These are phyloP conservation scores for Rhingia campestris DNA, from an alignment of 2,888 invertebrate genomes.

Conservation along the genomic window DNA sequence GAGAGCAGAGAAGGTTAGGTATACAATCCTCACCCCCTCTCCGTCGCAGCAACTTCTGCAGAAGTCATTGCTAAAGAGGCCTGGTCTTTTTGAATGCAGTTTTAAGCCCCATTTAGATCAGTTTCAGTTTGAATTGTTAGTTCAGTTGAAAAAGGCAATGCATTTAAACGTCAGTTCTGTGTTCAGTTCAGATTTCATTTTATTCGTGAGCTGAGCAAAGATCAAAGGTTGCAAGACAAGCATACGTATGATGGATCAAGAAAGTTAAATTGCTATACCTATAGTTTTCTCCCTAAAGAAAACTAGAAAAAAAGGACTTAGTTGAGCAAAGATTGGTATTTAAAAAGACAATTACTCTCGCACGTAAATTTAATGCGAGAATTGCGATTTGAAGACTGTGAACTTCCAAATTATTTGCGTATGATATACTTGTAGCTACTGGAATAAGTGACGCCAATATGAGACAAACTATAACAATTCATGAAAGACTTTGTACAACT, in stretches of 20 bases:
- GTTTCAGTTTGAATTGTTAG: background rate
- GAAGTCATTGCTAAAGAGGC: too few species aligned
- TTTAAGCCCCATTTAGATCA: background rate
- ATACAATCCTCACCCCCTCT: too few species aligned
- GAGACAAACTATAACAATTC: too few species aligned
- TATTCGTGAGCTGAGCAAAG: constrained; percentile 7
- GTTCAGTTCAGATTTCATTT: constrained; percentile 15
- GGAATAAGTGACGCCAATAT: too few species aligned
- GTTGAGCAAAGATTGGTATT: constrained; percentile 15
- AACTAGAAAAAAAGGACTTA: background rate
- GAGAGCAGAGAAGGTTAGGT: too few species aligned
- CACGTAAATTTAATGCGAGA: too few species aligned
- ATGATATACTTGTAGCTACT: too few species aligned
- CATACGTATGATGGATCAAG: constrained; percentile 8
- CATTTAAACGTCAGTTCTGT: constrained; percentile 8
- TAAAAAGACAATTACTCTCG: constrained; percentile 6
- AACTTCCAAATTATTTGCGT: background rate
- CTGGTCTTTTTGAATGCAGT: background rate
- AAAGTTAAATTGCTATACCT: constrained; percentile 12
- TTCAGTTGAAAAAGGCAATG: constrained; percentile 9
- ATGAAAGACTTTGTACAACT: too few species aligned
- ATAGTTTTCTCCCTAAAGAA: constrained; percentile 13
- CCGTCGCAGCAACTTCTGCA: too few species aligned
- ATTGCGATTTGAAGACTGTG: constrained; percentile 3
- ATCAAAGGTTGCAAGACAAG: background rate